Percentiles rank a stretch among this genome's conserved stretches.
Evolutionary conservation across 1,140 invertebrate genomes (phyloP).

Genomic region (Euura saliciscinereae): DNA sequence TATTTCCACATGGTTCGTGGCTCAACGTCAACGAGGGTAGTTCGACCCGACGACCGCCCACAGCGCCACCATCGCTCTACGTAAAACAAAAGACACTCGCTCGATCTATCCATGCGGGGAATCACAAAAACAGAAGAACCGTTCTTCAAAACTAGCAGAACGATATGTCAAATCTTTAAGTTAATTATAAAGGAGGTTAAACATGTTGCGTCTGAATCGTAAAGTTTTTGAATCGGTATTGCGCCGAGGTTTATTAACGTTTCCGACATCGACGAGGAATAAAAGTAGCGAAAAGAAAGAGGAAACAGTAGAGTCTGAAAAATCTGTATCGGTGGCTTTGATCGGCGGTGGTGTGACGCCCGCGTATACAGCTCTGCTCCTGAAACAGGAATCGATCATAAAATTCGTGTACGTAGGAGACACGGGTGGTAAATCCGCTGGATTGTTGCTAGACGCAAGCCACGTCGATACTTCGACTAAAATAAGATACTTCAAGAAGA

Average conservation of each 20-base stretch:
- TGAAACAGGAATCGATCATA: conserved; percentile 48
- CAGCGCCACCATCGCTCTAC: background rate
- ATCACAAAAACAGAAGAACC: no score
- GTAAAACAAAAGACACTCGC: no score
- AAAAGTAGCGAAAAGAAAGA: no score
- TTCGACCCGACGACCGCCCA: background rate
- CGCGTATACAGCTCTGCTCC: conserved; percentile 39
- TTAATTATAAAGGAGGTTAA: no score
- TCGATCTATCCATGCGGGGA: no score
- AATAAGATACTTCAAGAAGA: conserved; percentile 39
- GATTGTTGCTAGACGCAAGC: conserved; percentile 30
- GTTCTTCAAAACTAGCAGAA: no score
- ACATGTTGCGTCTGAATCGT: no score
- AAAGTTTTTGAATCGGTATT: no score
- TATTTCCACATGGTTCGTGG: background rate
- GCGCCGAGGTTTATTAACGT: no score
- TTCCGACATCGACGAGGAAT: no score
- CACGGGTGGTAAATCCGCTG: conserved; percentile 28
- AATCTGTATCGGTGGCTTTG: conserved; percentile 33
- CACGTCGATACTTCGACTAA: conserved; percentile 44
- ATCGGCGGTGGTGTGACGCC: conserved; percentile 42
- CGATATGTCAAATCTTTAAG: no score
- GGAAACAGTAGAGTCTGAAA: no score
- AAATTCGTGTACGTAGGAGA: conserved; percentile 44
- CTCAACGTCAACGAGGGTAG: background rate